Base-by-base conservation (phyloP, 2,113 vertebrate genomes). In the Lethenteron reissneri region DNA sequence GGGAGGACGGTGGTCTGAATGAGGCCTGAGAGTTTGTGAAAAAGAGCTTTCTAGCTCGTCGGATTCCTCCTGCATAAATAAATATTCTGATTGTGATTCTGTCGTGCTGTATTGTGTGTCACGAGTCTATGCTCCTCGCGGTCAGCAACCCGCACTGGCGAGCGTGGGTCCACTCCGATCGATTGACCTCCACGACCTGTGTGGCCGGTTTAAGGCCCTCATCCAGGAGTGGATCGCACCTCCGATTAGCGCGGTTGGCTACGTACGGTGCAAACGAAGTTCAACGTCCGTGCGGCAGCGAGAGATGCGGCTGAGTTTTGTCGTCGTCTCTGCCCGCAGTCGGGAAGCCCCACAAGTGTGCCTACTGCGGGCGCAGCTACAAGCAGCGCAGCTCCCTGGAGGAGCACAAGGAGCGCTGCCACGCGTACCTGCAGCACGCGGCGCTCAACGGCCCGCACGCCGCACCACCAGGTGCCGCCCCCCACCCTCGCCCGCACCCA, bases 381-480 rank as follows among this genome's bases (percentile, higher is more conserved):
- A 99, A 99, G 75, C 94, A 99, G 80, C 87, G 94, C 75, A 97
- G 92, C 79, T 97, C 94, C 72, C 81, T 99, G 71, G 94, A 99
- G 83, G 94, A 99, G 78, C 94, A 99, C 79, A 99, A 99, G 78
- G 94, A 99, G 81, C 81, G 92, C 7, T 99, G 94, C 73, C 94
- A 99, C 81, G 96, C 95, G 82, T 97, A 99, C 82, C 83, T 97
- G 75, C 89, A 99, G 83, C 80, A 95, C 95, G 89, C 90, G 88
- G 17, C 85, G 92, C 70, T 88, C n/a, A 85, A 84, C 81, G 85
- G 82, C 41, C 41, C 41, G 41, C 41, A 41, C 6, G 41, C 41
- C 41, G 41, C 41, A 6, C 41, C 41, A 41, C 41, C 41, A 41
- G 41, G 41, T 41, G 41, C 41, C 41, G 41, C 41, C 41, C 41